Evolutionary conservation across 2,797 vertebrate species (phyloP).

Genomic region (Rhinatrema bivittatum): DNA sequence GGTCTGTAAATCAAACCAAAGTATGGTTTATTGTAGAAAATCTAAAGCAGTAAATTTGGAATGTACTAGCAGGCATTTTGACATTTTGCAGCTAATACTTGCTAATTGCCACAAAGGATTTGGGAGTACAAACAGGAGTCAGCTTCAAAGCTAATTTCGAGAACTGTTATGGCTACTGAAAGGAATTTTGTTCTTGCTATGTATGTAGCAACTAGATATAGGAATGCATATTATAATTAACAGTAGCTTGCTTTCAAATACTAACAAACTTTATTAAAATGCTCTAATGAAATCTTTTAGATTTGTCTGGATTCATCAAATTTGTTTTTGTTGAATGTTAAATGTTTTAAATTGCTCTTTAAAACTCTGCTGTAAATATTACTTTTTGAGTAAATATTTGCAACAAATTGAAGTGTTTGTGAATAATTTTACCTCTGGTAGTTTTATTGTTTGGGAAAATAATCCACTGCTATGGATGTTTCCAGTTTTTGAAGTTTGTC

Average conservation of each 20-base stretch:
- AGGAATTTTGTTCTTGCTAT: constrained; percentile 26
- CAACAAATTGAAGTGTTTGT: constrained; percentile 53
- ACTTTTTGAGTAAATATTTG: constrained; percentile 71
- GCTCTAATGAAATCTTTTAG: constrained; percentile 47
- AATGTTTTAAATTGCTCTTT: constrained; percentile 52
- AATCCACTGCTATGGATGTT: no score
- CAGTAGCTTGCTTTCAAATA: constrained; percentile 48
- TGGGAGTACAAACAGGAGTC: no score
- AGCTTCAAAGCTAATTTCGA: constrained; percentile 37
- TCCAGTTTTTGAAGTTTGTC: background rate
- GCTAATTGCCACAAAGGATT: constrained; percentile 37
- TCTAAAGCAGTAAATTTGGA: constrained; percentile 36
- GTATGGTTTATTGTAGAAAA: constrained; percentile 35
- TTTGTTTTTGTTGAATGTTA: constrained; percentile 52
- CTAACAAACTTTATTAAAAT: constrained; percentile 38
- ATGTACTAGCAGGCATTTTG: constrained; percentile 25
- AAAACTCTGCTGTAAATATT: constrained; percentile 59
- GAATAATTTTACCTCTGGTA: constrained; percentile 44
- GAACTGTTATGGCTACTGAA: no score
- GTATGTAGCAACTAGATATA: constrained; percentile 42
- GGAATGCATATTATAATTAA: constrained; percentile 42
- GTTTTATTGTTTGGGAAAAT: no score
- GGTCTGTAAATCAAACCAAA: constrained; percentile 54
- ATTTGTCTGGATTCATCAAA: constrained; percentile 48
- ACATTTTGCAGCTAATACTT: constrained; percentile 43